A percentile compares a stretch with the other conserved stretches of the same genome.
Evolutionary conservation across 1,140 invertebrate genomes (phyloP).

Genomic region (Laupala kohalensis): DNA sequence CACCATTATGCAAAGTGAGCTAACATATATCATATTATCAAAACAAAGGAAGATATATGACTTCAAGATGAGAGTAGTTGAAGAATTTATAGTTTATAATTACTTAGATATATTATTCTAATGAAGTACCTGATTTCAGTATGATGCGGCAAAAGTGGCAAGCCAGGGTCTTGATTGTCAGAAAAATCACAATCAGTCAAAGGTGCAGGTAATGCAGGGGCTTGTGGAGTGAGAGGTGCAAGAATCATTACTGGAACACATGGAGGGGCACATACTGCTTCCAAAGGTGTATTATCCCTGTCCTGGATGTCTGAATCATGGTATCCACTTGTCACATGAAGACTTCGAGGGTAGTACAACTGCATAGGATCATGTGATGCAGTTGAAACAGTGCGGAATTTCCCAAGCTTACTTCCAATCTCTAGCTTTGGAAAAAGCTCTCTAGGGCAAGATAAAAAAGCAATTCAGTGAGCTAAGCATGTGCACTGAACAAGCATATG

Average conservation of each 20-base stretch:
- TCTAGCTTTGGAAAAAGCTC: slow-evolving; percentile 57
- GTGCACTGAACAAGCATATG: not conserved
- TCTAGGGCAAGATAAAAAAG: slow-evolving; percentile 22
- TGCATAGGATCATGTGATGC: slow-evolving; percentile 12
- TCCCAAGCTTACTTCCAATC: slow-evolving; percentile 47
- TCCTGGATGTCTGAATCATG: not conserved
- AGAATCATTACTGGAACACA: not conserved
- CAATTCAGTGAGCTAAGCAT: not conserved
- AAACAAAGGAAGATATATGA: too few species aligned
- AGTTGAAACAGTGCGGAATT: slow-evolving; percentile 45
- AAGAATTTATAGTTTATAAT: too few species aligned
- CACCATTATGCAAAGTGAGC: too few species aligned
- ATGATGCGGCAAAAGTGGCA: not conserved
- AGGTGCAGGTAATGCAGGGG: not conserved
- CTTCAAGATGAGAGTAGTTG: too few species aligned
- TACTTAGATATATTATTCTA: too few species aligned
- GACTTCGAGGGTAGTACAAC: not conserved
- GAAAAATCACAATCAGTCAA: not conserved
- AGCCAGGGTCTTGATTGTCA: not conserved
- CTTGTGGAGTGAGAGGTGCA: not conserved
- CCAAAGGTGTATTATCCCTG: not conserved
- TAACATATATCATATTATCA: too few species aligned
- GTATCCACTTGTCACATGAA: not conserved
- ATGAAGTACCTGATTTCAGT: not conserved
- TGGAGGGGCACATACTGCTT: not conserved